Base-by-base conservation (phyloP, 1,140 invertebrate genomes). In the Halesus radiatus region DNA sequence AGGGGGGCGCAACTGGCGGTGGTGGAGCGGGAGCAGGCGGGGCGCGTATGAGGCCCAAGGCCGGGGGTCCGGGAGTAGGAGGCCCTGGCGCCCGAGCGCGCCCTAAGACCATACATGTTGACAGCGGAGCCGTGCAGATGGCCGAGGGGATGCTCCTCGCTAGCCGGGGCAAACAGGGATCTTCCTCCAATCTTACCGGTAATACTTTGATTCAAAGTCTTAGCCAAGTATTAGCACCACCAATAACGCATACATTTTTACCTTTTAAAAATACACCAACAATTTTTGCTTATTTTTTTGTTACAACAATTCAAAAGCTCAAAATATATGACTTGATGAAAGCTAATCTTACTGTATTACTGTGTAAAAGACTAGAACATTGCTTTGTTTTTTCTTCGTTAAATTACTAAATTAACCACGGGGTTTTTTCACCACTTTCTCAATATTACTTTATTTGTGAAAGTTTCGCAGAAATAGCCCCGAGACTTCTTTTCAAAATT, bases 31-130 rank as follows among this genome's bases (percentile, higher is more conserved):
- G 86, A 87, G 84, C 81, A 84, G 84, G 74, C 15, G 68, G 84
- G 66, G 80, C 72, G 7, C 78, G 78, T 53, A 8, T 81, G 20
- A 70, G 80, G 20, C 77, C 80, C 6, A 81, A 80, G 70, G 76
- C 45, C 20, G 84, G 15, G 22, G 70, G 81, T 2, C 82, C 62
- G 62, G 83, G 15, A 45, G 60, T 54, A 84, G 82, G 56, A 86
- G 86, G 86, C 84, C 95, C 74, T 94, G 85, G 82, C 45, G 87
- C 87, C 84, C 90, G 95, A 74, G 94, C 94, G 66, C 89, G 95
- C 45, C 96, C 95, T 52, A 96, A 96, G 89, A 96, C 96, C 16
- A 97, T 97, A 80, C 95, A 96, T 85, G 95, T 96, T 66, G 96
- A 96, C 87, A 93, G 93, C 84, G 93, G 93, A 78, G 89, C 94